A percentile compares a stretch with the other conserved stretches of the same genome.
These are phyloP conservation scores for Ranitomeya variabilis DNA, from an alignment of 2,113 vertebrate species.

Conservation along the genomic window DNA sequence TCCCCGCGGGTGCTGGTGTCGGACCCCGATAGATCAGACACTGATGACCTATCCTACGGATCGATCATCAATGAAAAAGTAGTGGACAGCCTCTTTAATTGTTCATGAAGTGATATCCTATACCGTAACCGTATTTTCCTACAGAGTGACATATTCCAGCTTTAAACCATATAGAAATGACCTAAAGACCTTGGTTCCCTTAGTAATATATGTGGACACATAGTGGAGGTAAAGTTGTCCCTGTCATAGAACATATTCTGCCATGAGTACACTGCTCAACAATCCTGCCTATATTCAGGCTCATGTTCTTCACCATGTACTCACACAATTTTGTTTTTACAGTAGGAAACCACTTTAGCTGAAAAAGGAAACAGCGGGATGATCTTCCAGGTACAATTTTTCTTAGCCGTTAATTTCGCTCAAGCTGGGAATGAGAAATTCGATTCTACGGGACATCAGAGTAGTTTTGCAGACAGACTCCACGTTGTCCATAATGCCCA, in stretches of 20 bases:
- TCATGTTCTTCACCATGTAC: neutral
- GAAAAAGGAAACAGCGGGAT: neutral
- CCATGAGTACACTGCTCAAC: neutral
- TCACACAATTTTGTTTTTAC: neutral
- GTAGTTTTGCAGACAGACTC: neutral
- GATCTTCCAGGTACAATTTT: neutral
- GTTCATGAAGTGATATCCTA: too few relatives aligned
- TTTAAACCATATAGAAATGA: too few relatives aligned
- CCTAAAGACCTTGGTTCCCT: too few relatives aligned
- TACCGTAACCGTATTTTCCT: too few relatives aligned
- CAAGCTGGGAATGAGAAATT: neutral
- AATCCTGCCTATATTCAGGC: neutral
- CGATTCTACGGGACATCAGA: neutral
- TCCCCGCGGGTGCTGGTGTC: too few relatives aligned
- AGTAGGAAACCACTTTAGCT: neutral
- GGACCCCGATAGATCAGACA: too few relatives aligned
- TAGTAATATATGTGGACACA: neutral
- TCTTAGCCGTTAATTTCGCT: neutral
- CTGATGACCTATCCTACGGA: too few relatives aligned
- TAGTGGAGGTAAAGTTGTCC: neutral
- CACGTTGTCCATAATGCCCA: neutral
- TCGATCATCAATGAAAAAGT: too few relatives aligned
- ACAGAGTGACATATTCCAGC: too few relatives aligned
- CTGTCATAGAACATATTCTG: neutral
- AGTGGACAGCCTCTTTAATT: too few relatives aligned